Conservation (phyloP, 2,113 vertebrate genomes). For the Rafetus swinhoei region DNA sequence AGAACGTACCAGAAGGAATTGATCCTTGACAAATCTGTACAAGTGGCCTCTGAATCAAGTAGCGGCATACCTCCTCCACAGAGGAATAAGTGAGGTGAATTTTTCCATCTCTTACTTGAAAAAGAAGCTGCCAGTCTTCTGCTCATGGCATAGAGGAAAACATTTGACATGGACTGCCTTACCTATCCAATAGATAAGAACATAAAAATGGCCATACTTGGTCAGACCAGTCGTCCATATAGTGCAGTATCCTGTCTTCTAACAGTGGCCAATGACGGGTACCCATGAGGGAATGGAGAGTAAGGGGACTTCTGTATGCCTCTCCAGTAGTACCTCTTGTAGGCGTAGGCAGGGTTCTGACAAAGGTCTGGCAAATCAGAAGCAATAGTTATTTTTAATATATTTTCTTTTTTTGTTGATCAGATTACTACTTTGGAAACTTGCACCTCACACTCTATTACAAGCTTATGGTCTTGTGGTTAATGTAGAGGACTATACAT, state of each 20-base stretch:
- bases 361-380: not conserved
- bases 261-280: too few relatives aligned
- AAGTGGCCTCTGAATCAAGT: not conserved
- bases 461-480: constrained; percentile 25
- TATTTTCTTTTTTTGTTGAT: not conserved
- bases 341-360: not conserved
- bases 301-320: not conserved
- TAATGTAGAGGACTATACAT: not conserved
- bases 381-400: not conserved
- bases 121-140: not conserved
- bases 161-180: not conserved
- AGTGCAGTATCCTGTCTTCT: too few relatives aligned
- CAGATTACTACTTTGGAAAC: constrained; percentile 20
- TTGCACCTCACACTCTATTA: constrained; percentile 18
- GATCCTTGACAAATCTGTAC: not conserved
- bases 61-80: not conserved
- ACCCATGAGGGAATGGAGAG: too few relatives aligned
- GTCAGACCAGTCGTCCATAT: too few relatives aligned
- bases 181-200: not conserved
- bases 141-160: not conserved
- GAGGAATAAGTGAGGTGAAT: not conserved
- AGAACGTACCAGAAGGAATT: not conserved
- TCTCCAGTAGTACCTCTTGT: not conserved
- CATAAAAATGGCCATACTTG: too few relatives aligned
- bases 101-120: not conserved